A percentile compares a stretch with the other conserved stretches of the same genome.
phyloP scores from a whole-genome alignment of 2,888 invertebrate genomes.

The Cyclophora albipunctata region DNA sequence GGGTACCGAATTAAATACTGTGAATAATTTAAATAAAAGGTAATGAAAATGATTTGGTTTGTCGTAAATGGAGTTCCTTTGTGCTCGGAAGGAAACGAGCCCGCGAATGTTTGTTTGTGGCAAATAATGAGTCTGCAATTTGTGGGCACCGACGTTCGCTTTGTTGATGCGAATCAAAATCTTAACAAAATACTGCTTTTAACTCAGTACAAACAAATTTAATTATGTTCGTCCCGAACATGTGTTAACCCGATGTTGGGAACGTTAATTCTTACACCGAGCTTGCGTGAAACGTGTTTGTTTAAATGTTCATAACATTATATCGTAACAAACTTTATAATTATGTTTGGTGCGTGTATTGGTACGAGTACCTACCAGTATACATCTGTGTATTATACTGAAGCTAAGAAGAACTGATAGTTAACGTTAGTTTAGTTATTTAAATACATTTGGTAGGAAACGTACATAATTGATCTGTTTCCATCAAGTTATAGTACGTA shows the following conservation, averaged over 20 bases:
- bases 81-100: conserved; percentile 55
- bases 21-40: conserved; percentile 45
- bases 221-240: conserved; percentile 30
- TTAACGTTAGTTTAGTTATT: too few relatives aligned
- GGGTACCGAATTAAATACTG: conserved; percentile 13
- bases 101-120: conserved; percentile 62
- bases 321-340: too few relatives aligned
- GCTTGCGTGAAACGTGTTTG: conserved; percentile 8
- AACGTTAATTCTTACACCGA: background rate
- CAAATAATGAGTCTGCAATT: conserved; percentile 71
- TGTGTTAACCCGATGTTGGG: conserved; percentile 8
- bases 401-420: too few relatives aligned
- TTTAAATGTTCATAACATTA: conserved; percentile 2
- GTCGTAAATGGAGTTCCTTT: conserved; percentile 62
- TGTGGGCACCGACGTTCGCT: conserved; percentile 57
- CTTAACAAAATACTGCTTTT: conserved; percentile 52
- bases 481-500: too few relatives aligned
- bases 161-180: conserved; percentile 64
- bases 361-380: too few relatives aligned
- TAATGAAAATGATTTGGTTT: conserved; percentile 54
- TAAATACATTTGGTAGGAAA: too few relatives aligned
- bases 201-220: conserved; percentile 34
- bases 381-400: too few relatives aligned
- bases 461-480: too few relatives aligned
- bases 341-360: too few relatives aligned